Evolutionary conservation across 1,140 invertebrate genomes (phyloP), one percentile per base, ranked within the genome.

Genomic region (Araneus ventricosus): DNA sequence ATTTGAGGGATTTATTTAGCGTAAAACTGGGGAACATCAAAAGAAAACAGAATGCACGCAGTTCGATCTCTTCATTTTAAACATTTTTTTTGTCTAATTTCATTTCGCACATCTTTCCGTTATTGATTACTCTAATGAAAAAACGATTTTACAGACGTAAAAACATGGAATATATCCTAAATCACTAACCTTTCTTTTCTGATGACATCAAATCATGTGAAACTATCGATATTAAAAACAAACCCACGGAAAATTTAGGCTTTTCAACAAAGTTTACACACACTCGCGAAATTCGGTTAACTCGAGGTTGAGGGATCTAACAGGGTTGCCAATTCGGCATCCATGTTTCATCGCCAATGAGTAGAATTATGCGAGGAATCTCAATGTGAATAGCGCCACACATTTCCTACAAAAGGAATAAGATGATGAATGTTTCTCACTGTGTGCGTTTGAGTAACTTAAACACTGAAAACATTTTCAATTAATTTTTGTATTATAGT

Each of bases 171-270:
- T 45, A 84, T 20, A 34, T 75, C 30, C 70, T 34, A 75, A 75
- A 75, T 34, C 52, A 91, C 89, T 91, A 84, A 91, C 89, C 89
- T 91, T 91, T 91, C 89, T 91, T 91, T 30, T 91, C 89, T 57
- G 89, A 91, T 91, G 89, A 84, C 89, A 91, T 91, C 80, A 79
- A 91, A 59, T 84, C 89, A 91, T 91, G 89, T 91, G 89, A 91
- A 91, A 57, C 24, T 24, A 14, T 84, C 79, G 79, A 63, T 37
- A 84, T 91, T 87, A 84, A 37, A 82, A 82, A 84, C 89, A 57
- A 91, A 41, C 75, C 79, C 67, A 57, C 79, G 22, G n/a, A 91
- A 91, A 61, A 63, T 84, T 91, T 61, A 41, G 52, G 45, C 45
- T 87, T 61, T 82, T 84, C 45, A 52, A 82, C 79, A 37, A 91